Evolutionary conservation across 2,113 vertebrate species (phyloP).

Genomic region (Rhagologus leucostigma): DNA sequence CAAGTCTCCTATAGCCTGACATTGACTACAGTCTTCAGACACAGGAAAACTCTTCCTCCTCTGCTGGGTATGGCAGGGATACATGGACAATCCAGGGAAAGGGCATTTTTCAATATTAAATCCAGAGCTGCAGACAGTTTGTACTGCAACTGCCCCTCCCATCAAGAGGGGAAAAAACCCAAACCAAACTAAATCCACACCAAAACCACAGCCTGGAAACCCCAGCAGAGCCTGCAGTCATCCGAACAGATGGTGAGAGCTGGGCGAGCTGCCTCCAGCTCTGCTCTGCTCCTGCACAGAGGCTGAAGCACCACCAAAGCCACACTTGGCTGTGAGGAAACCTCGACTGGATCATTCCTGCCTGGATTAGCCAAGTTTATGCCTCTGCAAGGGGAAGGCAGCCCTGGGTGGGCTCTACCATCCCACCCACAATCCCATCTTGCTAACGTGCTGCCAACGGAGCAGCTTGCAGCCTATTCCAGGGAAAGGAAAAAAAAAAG

Average conservation of each 20-base stretch:
- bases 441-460: neutral
- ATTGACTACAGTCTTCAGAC: neutral
- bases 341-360: neutral
- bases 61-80: neutral
- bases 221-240: neutral
- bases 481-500: neutral
- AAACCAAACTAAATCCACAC: neutral
- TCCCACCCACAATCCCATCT: neutral
- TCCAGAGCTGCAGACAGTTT: neutral
- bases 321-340: neutral
- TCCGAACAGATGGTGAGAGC: neutral
- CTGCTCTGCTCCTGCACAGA: neutral
- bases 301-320: neutral
- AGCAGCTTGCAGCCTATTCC: slow-evolving; percentile 30
- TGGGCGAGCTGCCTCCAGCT: neutral
- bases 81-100: neutral
- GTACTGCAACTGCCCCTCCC: neutral
- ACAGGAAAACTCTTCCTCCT: neutral
- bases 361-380: neutral
- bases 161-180: rapidly evolving
- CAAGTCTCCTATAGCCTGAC: neutral
- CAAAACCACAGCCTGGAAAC: neutral
- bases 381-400: neutral
- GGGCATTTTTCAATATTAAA: neutral
- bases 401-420: slow-evolving; percentile 14